Evolutionary conservation across 35 echinoderm and acorn worm species (phyloP).

Genomic region (Ophiothrix spiculata): DNA sequence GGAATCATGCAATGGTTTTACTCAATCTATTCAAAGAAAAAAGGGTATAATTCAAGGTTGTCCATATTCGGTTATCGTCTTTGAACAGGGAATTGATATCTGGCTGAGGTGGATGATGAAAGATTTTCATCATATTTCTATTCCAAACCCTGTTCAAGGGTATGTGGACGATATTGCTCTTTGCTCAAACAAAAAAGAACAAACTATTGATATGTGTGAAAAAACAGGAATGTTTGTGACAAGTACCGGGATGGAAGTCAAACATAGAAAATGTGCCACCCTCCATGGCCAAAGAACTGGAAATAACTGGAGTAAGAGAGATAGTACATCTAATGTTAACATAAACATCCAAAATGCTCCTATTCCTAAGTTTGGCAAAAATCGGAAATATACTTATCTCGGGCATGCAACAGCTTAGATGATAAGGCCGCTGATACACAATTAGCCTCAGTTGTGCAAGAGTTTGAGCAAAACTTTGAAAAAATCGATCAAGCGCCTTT

Average conservation of each 20-base stretch:
- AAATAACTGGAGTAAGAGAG: not conserved
- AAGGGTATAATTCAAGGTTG: constrained; percentile 19
- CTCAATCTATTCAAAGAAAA: constrained; percentile 10
- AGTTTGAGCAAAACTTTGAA: not conserved
- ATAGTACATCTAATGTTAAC: not conserved
- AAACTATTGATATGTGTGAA: not conserved
- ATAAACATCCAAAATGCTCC: not conserved
- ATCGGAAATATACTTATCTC: not conserved
- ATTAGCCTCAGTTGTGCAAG: not conserved
- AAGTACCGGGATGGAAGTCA: not conserved
- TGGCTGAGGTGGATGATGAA: not conserved
- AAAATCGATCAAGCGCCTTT: not conserved
- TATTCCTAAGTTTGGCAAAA: not conserved
- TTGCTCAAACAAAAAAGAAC: not conserved
- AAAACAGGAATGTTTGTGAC: not conserved
- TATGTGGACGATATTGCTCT: not conserved
- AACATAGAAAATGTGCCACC: not conserved
- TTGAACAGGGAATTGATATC: constrained; percentile 31
- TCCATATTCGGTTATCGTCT: constrained; percentile 24
- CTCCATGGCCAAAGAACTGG: constrained; percentile 2
- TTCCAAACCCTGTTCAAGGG: constrained; percentile 1
- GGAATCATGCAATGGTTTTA: constrained; percentile 4
- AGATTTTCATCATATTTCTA: not conserved
- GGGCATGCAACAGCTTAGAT: not conserved
- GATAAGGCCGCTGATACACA: not conserved